Evolutionary conservation across 2,113 vertebrate genomes (phyloP).

Genomic region (Ceyx cyanopectus): DNA sequence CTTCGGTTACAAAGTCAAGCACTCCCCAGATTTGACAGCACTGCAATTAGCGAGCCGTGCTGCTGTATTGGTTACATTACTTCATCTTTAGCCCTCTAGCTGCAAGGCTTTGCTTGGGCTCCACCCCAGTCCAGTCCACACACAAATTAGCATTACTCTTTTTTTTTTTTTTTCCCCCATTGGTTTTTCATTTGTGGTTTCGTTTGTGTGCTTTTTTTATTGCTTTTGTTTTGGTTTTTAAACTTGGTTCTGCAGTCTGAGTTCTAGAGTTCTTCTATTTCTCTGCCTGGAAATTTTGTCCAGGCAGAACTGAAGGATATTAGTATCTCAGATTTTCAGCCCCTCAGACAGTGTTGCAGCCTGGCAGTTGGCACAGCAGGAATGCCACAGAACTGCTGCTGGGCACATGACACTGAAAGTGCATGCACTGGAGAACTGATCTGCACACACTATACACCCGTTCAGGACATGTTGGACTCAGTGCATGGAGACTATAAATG

Average conservation of each 20-base stretch:
- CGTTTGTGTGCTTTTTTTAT: not conserved
- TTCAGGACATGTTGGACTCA: not conserved
- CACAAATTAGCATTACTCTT: not conserved
- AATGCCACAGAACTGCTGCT: not conserved
- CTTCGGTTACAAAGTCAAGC: not conserved
- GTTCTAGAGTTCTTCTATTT: not conserved
- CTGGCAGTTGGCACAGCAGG: not conserved
- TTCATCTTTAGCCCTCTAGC: not conserved
- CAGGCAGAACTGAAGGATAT: not conserved
- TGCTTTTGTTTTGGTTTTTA: too few relatives aligned
- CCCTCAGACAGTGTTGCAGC: not conserved
- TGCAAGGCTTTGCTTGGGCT: not conserved
- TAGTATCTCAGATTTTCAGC: rapidly evolving
- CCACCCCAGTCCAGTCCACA: not conserved
- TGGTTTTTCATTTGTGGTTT: not conserved
- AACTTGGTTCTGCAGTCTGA: not conserved
- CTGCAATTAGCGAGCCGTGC: not conserved
- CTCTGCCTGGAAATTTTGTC: not conserved
- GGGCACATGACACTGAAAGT: not conserved
- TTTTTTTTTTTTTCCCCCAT: too few relatives aligned
- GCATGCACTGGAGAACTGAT: not conserved
- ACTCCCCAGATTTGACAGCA: not conserved
- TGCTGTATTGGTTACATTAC: not conserved
- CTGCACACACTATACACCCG: not conserved
- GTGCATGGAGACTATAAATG: not conserved